Conservation (phyloP, 2,888 invertebrate species). For the Tinea pellionella region DNA sequence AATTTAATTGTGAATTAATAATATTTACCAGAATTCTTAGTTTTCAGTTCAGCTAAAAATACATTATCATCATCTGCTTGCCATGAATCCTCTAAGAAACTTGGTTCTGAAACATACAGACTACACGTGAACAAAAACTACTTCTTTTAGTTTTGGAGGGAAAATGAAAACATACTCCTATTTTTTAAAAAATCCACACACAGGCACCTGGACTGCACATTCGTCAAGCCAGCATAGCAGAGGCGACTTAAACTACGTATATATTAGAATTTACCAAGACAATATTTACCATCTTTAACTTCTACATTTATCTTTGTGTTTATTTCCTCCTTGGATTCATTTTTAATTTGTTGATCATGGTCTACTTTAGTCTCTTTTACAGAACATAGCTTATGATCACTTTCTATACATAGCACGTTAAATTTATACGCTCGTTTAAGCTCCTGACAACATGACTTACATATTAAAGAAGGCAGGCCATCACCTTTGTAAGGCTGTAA, state of each 20-base stretch:
- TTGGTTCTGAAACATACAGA: slow-evolving; percentile 38
- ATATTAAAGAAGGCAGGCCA: slow-evolving; percentile 46
- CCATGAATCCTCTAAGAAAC: slow-evolving; percentile 33
- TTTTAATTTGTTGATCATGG: not conserved
- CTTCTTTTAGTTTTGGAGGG: too few species aligned
- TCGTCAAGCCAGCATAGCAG: too few species aligned
- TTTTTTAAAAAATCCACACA: too few species aligned
- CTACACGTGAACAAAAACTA: too few species aligned
- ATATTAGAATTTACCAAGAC: too few species aligned
- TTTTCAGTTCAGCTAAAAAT: slow-evolving; percentile 24
- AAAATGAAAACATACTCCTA: too few species aligned
- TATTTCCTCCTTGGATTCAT: not conserved
- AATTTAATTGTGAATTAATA: not conserved
- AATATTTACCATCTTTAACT: not conserved
- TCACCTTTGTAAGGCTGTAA: slow-evolving; percentile 43
- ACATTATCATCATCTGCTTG: slow-evolving; percentile 50
- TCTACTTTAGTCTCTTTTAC: not conserved
- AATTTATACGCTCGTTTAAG: slow-evolving; percentile 47
- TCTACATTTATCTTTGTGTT: not conserved
- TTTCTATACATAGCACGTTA: slow-evolving; percentile 43
- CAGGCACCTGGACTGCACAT: too few species aligned
- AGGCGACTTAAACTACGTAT: too few species aligned
- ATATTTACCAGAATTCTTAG: not conserved
- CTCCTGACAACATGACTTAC: slow-evolving; percentile 48
- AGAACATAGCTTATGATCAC: slow-evolving; percentile 36